Evolutionary conservation across 2,888 invertebrate genomes (phyloP).

Genomic region (Eilema griseolum): DNA sequence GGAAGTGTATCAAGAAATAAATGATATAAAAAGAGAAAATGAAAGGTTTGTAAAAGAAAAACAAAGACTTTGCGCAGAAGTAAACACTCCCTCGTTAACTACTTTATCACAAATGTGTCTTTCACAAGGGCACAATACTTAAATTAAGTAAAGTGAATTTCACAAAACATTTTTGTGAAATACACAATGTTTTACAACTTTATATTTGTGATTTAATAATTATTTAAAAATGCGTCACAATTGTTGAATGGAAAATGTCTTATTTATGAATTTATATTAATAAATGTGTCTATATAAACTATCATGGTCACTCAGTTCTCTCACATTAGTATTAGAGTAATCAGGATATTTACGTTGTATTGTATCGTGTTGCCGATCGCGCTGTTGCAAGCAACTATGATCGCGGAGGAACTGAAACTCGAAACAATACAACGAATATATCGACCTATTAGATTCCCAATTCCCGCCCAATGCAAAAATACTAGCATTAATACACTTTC

Average conservation of each 20-base stretch:
- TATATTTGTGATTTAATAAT: too few species aligned
- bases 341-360: too few species aligned
- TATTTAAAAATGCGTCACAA: not conserved
- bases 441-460: too few species aligned
- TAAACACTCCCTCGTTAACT: not conserved
- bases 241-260: not conserved
- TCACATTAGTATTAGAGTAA: too few species aligned
- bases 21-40: slow-evolving; percentile 54
- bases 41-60: slow-evolving; percentile 20
- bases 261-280: not conserved
- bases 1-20: slow-evolving; percentile 60
- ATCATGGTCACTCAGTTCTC: too few species aligned
- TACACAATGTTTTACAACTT: not conserved
- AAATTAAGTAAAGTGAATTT: not conserved
- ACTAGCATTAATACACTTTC: not conserved
- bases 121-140: not conserved
- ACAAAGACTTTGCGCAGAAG: slow-evolving; percentile 2
- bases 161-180: too few species aligned
- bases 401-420: too few species aligned
- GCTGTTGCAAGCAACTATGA: too few species aligned
- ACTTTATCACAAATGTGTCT: not conserved
- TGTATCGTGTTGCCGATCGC: too few species aligned
- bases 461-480: not conserved
- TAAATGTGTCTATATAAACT: not conserved
- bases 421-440: too few species aligned